Conservation (phyloP, 2,797 vertebrate genomes). For the Myotis daubentonii region DNA sequence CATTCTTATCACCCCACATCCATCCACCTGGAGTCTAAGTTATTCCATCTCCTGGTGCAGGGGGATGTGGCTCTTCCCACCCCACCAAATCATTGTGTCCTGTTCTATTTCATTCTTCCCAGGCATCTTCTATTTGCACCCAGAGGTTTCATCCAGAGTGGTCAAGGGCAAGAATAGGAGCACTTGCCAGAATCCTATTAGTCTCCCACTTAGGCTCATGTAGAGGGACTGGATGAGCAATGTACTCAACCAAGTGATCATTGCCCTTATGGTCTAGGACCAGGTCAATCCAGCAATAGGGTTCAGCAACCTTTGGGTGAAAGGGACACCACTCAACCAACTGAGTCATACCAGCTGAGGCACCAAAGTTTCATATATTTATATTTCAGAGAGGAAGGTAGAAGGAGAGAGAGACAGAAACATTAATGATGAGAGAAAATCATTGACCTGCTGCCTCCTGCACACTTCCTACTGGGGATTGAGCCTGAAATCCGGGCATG, state of each 20-base stretch:
- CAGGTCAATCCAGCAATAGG: not conserved
- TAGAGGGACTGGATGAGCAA: not conserved
- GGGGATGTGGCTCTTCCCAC: not conserved
- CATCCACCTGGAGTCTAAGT: not conserved
- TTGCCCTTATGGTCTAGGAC: not conserved
- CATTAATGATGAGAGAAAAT: too few relatives aligned
- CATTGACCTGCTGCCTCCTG: too few relatives aligned
- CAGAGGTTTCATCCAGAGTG: not conserved
- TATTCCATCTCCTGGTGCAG: not conserved
- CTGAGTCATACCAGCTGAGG: too few relatives aligned
- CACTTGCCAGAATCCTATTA: not conserved
- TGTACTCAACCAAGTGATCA: not conserved
- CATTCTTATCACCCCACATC: not conserved
- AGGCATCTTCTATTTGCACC: not conserved
- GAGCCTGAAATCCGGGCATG: too few relatives aligned
- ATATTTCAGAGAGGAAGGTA: too few relatives aligned
- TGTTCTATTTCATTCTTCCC: not conserved
- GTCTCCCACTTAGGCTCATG: not conserved
- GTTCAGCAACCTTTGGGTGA: not conserved
- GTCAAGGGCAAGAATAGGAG: not conserved
- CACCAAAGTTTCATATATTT: too few relatives aligned
- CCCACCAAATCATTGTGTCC: not conserved
- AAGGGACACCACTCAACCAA: not conserved
- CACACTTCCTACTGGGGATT: too few relatives aligned
- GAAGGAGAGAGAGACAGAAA: too few relatives aligned